Evolutionary conservation across 1,140 invertebrate species (phyloP).

Genomic region (Brachionus angularis): DNA sequence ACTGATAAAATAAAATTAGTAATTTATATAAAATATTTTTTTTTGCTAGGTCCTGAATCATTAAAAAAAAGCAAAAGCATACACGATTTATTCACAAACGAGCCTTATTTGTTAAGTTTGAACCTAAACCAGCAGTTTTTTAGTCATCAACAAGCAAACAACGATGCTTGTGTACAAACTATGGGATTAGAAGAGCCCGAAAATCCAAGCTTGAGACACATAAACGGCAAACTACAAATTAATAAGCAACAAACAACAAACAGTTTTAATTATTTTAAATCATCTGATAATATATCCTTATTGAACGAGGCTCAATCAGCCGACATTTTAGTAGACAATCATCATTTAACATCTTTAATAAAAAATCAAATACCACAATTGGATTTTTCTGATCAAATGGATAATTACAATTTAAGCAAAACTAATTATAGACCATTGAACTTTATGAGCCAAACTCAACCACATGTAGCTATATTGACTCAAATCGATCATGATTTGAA

Average conservation of each 20-base stretch:
- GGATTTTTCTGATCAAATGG: too few relatives aligned
- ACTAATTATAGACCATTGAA: too few relatives aligned
- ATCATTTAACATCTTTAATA: too few relatives aligned
- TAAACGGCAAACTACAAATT: slow-evolving; percentile 42
- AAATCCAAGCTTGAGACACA: slow-evolving; percentile 21
- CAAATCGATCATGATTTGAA: background rate
- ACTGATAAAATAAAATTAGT: background rate
- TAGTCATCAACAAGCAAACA: slow-evolving; percentile 3
- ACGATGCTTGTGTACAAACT: slow-evolving; percentile 35
- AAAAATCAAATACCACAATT: too few relatives aligned
- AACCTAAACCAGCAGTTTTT: too few relatives aligned
- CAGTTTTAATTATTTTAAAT: too few relatives aligned
- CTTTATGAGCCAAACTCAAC: too few relatives aligned
- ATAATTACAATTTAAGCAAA: too few relatives aligned
- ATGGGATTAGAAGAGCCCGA: slow-evolving; percentile 15
- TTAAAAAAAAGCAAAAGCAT: background rate
- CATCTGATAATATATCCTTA: too few relatives aligned
- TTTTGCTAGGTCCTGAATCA: background rate
- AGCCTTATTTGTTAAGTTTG: background rate
- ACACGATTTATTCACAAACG: background rate
- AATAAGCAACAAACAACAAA: background rate
- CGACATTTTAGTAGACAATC: background rate
- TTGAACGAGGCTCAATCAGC: background rate
- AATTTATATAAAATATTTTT: background rate
- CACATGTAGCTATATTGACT: background rate